Conservation (phyloP, 2,113 vertebrate genomes). For the Lycocorax pyrrhopterus region DNA sequence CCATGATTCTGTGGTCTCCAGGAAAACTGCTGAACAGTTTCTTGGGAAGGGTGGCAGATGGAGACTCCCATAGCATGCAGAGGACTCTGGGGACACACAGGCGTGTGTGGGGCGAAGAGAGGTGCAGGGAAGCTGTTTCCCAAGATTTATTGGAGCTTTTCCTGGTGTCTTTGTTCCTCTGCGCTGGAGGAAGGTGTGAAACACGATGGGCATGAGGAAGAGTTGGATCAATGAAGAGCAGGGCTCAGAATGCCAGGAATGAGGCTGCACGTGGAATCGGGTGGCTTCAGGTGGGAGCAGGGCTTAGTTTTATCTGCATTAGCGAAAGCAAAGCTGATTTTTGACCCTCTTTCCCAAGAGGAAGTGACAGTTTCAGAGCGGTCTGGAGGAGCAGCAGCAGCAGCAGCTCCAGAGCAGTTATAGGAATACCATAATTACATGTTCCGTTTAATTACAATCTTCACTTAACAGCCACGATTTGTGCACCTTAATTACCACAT, state of each 20-base stretch:
- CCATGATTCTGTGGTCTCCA: not conserved
- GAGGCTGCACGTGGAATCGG: not conserved
- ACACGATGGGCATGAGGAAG: not conserved
- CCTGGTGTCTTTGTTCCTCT: not conserved
- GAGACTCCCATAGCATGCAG: fast-evolving
- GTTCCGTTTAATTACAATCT: not conserved
- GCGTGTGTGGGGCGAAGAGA: fast-evolving
- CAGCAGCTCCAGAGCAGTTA: not conserved
- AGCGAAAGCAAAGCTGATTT: not conserved
- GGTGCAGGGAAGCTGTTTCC: not conserved
- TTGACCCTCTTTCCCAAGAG: not conserved
- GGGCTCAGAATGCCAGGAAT: not conserved
- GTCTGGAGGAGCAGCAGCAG: not conserved
- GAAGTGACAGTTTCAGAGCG: not conserved
- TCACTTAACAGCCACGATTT: not conserved
- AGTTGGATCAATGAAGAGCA: not conserved
- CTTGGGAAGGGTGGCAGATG: not conserved
- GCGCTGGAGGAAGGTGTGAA: not conserved
- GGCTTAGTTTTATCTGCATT: not conserved
- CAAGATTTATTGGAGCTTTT: fast-evolving
- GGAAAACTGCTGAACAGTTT: not conserved
- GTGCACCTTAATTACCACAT: not conserved
- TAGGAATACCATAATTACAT: not conserved
- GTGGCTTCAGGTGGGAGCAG: not conserved
- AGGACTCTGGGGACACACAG: not conserved